These are phyloP conservation scores for Silurus glanis DNA, from an alignment of 2,113 vertebrate species.

Conservation along the genomic window DNA sequence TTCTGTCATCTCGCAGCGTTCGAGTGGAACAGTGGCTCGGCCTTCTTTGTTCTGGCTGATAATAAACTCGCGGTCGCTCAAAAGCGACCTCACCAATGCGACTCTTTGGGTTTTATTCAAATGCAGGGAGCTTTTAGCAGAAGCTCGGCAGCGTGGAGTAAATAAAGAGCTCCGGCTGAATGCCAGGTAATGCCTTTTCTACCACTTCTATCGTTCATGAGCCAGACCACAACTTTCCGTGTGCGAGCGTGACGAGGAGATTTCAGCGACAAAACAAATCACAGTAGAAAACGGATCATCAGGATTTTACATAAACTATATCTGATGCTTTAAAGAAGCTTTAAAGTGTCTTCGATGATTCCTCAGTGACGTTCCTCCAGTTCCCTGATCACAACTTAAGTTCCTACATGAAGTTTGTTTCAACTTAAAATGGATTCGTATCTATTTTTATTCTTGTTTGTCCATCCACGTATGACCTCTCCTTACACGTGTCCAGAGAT, in stretches of 20 bases:
- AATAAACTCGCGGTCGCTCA: neutral
- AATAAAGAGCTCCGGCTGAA: neutral
- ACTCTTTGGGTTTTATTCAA: neutral
- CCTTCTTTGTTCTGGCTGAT: neutral
- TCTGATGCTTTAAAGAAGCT: neutral
- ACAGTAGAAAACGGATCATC: no score
- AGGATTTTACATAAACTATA: neutral
- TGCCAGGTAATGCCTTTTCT: neutral
- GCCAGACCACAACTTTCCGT: neutral
- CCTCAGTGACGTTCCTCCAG: no score
- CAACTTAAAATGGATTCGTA: no score
- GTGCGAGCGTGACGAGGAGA: neutral
- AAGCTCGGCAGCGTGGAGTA: neutral
- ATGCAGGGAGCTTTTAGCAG: neutral
- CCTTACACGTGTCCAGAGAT: no score
- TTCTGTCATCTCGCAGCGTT: neutral
- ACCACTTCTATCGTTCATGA: neutral
- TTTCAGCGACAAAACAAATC: neutral
- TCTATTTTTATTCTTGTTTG: neutral
- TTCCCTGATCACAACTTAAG: no score
- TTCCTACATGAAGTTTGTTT: no score
- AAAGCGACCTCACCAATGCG: neutral
- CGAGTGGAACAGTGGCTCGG: no score
- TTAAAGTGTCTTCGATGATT: no score
- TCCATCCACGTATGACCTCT: neutral